Evolutionary conservation across 2,888 invertebrate genomes (phyloP).

Genomic region (Tipula confusa): DNA sequence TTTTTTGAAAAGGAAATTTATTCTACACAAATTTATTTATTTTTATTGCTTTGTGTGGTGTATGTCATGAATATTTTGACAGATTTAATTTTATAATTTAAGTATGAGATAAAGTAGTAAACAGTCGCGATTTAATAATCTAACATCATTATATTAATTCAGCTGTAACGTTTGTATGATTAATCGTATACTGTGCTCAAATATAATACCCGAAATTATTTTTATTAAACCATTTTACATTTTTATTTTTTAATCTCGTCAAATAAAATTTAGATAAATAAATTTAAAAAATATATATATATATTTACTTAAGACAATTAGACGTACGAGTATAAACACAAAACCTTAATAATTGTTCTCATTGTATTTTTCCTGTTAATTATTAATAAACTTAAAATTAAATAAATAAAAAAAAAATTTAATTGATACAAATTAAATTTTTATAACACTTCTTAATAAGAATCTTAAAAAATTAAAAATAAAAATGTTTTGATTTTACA

Average conservation of each 20-base stretch:
- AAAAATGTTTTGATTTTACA: background rate
- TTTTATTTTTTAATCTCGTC: background rate
- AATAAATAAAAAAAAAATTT: background rate
- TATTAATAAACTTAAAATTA: constrained; percentile 20
- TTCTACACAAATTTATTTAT: background rate
- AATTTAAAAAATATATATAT: background rate
- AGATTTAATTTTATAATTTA: background rate
- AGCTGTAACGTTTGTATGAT: background rate
- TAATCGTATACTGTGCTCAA: background rate
- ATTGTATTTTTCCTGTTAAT: background rate
- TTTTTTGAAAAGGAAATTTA: background rate
- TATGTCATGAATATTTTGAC: background rate
- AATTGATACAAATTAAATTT: background rate
- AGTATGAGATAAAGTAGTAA: background rate
- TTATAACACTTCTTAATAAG: constrained; percentile 12
- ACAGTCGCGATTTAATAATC: background rate
- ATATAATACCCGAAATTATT: background rate
- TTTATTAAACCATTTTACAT: background rate
- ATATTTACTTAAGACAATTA: background rate
- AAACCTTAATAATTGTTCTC: background rate
- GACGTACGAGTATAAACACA: background rate
- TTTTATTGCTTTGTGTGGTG: background rate
- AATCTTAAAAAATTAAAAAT: background rate
- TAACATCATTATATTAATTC: background rate
- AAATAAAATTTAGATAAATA: background rate